Conservation (phyloP, 2,113 vertebrate genomes). For the Lucifuga dentata region DNA sequence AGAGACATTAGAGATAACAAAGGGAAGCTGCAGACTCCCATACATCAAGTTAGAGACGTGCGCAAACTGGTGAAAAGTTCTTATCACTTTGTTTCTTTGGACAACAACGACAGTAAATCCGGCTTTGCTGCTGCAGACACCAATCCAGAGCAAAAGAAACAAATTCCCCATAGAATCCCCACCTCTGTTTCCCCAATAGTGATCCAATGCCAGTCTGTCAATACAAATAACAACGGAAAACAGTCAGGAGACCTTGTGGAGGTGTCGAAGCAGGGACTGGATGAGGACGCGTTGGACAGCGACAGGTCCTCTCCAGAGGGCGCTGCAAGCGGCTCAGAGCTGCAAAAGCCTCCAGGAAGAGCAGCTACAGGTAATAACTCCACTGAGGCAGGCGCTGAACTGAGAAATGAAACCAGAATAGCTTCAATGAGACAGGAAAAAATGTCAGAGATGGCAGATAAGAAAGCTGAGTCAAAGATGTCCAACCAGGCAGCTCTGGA, state of each 20-base stretch:
- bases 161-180: conserved; percentile 58
- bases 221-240: conserved; percentile 79
- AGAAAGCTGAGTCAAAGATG: conserved; percentile 79
- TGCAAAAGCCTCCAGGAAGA: conserved; percentile 81
- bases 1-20: conserved; percentile 91
- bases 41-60: conserved; percentile 95
- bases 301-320: conserved; percentile 80
- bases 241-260: conserved; percentile 63
- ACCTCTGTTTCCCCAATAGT: conserved; percentile 89
- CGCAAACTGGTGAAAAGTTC: conserved; percentile 94
- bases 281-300: conserved; percentile 41
- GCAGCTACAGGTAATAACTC: conserved; percentile 77
- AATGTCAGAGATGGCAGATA: conserved; percentile 66
- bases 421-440: conserved; percentile 81
- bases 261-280: conserved; percentile 28
- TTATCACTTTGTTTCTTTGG: conserved; percentile 88
- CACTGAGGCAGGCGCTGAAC: conserved; percentile 68
- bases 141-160: conserved; percentile 82
- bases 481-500: conserved; percentile 84
- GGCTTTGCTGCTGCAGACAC: conserved; percentile 75
- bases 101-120: conserved; percentile 82
- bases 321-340: conserved; percentile 63
- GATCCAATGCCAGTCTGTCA: conserved; percentile 93
- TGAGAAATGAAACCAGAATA: conserved; percentile 83
- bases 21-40: conserved; percentile 86